phyloP scores from a whole-genome alignment of 2,888 invertebrate genomes.

The Nephrotoma appendiculata region DNA sequence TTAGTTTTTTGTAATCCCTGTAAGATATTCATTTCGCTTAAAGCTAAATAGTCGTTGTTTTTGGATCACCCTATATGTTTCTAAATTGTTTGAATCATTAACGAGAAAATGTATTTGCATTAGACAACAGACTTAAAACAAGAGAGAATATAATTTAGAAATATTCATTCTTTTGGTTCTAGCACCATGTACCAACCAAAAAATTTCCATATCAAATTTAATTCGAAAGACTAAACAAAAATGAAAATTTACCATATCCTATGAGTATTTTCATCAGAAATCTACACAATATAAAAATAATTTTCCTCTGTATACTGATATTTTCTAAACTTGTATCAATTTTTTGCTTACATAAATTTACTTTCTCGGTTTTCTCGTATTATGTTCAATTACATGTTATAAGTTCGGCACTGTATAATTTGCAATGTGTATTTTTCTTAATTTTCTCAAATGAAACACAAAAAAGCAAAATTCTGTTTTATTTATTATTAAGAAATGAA shows the following conservation, averaged over 20 bases:
- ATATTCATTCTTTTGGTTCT: not conserved
- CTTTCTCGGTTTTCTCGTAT: not conserved
- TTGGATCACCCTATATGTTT: not conserved
- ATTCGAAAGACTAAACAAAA: not conserved
- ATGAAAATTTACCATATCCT: not conserved
- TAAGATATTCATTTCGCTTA: too few species aligned
- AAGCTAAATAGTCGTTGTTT: too few species aligned
- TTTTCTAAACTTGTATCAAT: not conserved
- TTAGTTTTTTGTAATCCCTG: too few species aligned
- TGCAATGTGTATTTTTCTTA: not conserved
- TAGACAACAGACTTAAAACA: not conserved
- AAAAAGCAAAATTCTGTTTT: not conserved
- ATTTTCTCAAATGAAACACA: not conserved
- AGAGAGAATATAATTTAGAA: not conserved
- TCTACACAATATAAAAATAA: not conserved
- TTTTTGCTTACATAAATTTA: not conserved
- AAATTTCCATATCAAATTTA: not conserved
- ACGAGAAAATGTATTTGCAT: not conserved
- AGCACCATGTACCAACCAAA: not conserved
- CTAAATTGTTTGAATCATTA: not conserved
- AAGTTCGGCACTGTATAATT: not conserved
- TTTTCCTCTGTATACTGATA: not conserved
- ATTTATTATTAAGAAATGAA: not conserved
- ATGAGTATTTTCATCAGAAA: not conserved
- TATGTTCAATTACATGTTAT: not conserved